phyloP scores from a whole-genome alignment of 30 jellyfish, hydroid and myxozoan genomes.

The Hydractinia echinata region DNA sequence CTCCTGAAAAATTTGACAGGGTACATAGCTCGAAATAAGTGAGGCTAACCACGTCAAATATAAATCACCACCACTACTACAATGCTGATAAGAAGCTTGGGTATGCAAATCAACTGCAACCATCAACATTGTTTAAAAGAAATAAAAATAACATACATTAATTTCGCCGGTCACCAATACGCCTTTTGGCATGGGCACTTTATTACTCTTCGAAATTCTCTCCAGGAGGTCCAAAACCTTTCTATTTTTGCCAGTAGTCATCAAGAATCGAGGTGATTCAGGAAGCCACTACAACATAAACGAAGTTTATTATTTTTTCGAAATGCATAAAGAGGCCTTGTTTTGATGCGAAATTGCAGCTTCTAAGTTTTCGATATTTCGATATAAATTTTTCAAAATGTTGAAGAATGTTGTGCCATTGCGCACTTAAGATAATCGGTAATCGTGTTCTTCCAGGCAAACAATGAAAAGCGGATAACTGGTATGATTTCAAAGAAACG shows the following conservation, averaged over 20 bases:
- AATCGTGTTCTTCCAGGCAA: too few relatives aligned
- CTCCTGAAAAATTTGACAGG: too few relatives aligned
- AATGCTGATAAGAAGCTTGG: too few relatives aligned
- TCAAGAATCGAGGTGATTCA: conserved; percentile 84
- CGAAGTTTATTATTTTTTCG: not conserved
- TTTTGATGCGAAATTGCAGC: not conserved
- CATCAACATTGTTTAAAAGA: not conserved
- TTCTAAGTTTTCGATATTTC: not conserved
- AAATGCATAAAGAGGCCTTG: not conserved
- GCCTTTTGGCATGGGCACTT: conserved; percentile 62
- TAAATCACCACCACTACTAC: too few relatives aligned
- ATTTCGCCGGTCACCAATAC: conserved; percentile 34
- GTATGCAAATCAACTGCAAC: too few relatives aligned
- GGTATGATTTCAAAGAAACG: too few relatives aligned
- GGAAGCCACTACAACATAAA: conserved; percentile 79
- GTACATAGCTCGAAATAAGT: too few relatives aligned
- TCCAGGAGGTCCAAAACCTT: conserved; percentile 53
- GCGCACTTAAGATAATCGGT: too few relatives aligned
- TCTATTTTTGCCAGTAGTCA: conserved; percentile 42
- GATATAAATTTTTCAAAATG: not conserved
- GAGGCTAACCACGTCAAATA: too few relatives aligned
- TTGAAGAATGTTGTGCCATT: not conserved
- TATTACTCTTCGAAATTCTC: conserved; percentile 53
- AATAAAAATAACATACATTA: conserved; percentile 38
- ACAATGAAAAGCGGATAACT: too few relatives aligned